phyloP scores from a whole-genome alignment of 2,113 vertebrate genomes.

The Campylomormyrus numenius region DNA sequence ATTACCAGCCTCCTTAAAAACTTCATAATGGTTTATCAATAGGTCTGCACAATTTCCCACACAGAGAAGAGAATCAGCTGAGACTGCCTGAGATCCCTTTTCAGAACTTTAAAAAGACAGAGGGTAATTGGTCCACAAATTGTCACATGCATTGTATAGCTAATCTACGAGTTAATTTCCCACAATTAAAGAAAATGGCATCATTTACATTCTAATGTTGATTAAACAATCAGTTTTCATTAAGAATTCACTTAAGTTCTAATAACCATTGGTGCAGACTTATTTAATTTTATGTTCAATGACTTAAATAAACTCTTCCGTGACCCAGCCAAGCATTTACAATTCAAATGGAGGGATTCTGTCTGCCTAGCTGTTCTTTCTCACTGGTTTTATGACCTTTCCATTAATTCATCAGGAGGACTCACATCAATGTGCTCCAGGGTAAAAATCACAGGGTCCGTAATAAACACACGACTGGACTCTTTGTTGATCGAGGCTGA shows the following conservation, averaged over 20 bases:
- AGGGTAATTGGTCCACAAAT: constrained; percentile 71
- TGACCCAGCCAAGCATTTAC: constrained; percentile 77
- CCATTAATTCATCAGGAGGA: constrained; percentile 53
- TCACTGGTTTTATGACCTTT: constrained; percentile 60
- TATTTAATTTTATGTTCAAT: constrained; percentile 93
- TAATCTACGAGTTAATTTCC: constrained; percentile 92
- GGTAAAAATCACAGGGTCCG: constrained; percentile 92
- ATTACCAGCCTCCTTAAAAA: constrained; percentile 56
- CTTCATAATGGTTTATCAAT: constrained; percentile 64
- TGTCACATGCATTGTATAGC: constrained; percentile 69
- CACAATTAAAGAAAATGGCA: constrained; percentile 81
- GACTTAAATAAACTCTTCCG: constrained; percentile 82
- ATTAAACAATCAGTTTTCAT: constrained; percentile 98
- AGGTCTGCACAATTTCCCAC: constrained; percentile 61
- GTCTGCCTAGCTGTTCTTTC: constrained; percentile 48
- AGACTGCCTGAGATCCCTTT: constrained; percentile 58
- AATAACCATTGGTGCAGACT: constrained; percentile 81
- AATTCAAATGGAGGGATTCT: constrained; percentile 72
- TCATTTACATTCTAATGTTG: constrained; percentile 94
- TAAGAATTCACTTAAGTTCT: constrained; percentile 95
- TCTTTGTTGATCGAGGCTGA: constrained; percentile 98
- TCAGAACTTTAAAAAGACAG: constrained; percentile 68
- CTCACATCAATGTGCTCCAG: constrained; percentile 95
- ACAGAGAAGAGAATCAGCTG: constrained; percentile 55
- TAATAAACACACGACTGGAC: constrained; percentile 93